Conservation (phyloP, 2,797 vertebrate genomes). For the Austrolebias charrua region DNA sequence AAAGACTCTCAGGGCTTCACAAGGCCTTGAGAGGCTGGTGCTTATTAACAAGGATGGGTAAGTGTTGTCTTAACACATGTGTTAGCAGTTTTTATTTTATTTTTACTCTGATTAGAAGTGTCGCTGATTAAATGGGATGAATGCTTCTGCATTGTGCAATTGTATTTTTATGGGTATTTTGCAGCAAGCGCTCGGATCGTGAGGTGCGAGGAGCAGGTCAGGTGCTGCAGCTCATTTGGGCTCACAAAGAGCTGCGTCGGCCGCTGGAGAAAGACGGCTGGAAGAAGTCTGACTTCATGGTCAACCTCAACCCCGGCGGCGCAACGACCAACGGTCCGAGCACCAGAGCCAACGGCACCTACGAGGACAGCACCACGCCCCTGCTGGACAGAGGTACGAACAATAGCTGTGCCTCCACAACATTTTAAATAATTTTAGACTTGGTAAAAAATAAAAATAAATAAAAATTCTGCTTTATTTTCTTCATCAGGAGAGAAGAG, state of each 20-base stretch:
- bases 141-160: not conserved
- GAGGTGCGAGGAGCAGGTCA: constrained; percentile 92
- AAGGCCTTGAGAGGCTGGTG: constrained; percentile 95
- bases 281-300: constrained; percentile 96
- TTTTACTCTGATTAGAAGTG: not conserved
- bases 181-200: constrained; percentile 90
- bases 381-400: constrained; percentile 88
- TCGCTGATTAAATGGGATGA: no score
- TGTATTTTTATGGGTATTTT: not conserved
- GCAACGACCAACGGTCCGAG: constrained; percentile 70
- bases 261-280: constrained; percentile 96
- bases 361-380: constrained; percentile 93
- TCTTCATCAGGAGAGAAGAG: constrained; percentile 81
- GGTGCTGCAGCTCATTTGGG: constrained; percentile 94
- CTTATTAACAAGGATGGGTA: constrained; percentile 96
- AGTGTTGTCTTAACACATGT: constrained; percentile 5
- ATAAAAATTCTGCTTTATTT: no score
- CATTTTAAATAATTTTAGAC: not conserved
- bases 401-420: not conserved
- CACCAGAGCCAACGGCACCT: constrained; percentile 83
- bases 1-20: constrained; percentile 88
- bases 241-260: constrained; percentile 91
- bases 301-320: constrained; percentile 80
- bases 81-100: not conserved
- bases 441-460: no score